A percentile compares a stretch with the other conserved stretches of the same genome.
Evolutionary conservation across 2,113 vertebrate genomes (phyloP).

Genomic region (Crypturellus undulatus): DNA sequence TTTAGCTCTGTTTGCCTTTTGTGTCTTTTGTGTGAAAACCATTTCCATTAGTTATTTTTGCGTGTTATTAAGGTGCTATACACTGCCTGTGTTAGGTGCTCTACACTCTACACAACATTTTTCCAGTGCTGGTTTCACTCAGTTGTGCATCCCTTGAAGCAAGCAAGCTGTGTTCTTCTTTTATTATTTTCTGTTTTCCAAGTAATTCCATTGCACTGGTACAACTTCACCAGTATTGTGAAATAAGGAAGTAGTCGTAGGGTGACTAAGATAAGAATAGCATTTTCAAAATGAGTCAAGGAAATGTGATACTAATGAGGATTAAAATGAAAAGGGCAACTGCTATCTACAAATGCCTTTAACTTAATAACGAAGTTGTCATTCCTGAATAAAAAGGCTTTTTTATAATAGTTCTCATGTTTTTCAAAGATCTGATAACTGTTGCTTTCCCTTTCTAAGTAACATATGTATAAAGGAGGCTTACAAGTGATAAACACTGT

Average conservation of each 20-base stretch:
- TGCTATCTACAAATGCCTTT: neutral
- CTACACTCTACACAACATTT: neutral
- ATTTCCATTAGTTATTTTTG: neutral
- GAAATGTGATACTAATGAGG: neutral
- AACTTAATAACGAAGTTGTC: neutral
- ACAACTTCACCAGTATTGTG: neutral
- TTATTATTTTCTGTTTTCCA: neutral
- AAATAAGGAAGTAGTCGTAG: neutral
- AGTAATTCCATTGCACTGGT: neutral
- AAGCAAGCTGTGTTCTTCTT: neutral
- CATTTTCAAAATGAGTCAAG: neutral
- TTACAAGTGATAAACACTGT: neutral
- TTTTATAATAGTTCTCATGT: neutral
- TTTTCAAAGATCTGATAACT: neutral
- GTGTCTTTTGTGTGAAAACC: neutral
- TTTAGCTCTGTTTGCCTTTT: neutral
- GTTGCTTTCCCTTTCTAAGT: neutral
- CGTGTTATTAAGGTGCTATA: neutral
- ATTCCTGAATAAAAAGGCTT: neutral
- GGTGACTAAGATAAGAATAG: neutral
- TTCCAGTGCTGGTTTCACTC: neutral
- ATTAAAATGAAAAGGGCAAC: neutral
- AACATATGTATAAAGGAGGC: neutral
- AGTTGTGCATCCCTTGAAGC: neutral
- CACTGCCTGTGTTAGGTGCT: neutral